phyloP scores from a whole-genome alignment of 2,797 vertebrate genomes.

The Hirundo rustica region DNA sequence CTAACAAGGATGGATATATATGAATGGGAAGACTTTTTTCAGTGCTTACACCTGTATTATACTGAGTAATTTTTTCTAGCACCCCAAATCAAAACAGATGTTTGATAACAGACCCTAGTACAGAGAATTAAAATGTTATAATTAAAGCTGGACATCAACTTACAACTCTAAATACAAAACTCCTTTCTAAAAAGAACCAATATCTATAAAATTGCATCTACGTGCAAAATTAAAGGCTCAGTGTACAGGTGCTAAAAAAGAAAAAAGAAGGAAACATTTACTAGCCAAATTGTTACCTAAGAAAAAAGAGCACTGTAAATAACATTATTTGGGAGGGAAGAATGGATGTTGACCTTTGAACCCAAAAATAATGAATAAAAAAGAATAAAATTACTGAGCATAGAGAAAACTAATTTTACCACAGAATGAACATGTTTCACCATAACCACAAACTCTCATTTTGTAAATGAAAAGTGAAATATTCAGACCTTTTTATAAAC shows the following conservation, averaged over 20 bases:
- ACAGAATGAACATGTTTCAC: background rate
- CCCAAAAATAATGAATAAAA: background rate
- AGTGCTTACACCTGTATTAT: background rate
- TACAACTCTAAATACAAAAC: background rate
- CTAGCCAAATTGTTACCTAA: background rate
- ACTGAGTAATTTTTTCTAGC: background rate
- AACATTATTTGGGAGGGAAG: background rate
- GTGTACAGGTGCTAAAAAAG: fast-evolving
- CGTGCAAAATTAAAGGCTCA: background rate
- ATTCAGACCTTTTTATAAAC: background rate
- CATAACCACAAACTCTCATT: background rate
- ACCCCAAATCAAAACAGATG: background rate
- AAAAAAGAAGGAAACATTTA: background rate
- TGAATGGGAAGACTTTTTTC: background rate
- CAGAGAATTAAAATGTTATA: background rate
- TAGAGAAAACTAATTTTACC: background rate
- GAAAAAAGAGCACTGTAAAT: background rate
- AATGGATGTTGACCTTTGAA: background rate
- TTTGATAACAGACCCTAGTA: background rate
- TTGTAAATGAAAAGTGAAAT: background rate
- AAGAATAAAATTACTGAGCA: background rate
- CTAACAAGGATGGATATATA: background rate
- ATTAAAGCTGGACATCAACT: background rate
- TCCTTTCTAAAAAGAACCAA: background rate
- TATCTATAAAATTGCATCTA: background rate